Conservation (phyloP, 2,797 vertebrate genomes). For the Xenentodon cancila region DNA sequence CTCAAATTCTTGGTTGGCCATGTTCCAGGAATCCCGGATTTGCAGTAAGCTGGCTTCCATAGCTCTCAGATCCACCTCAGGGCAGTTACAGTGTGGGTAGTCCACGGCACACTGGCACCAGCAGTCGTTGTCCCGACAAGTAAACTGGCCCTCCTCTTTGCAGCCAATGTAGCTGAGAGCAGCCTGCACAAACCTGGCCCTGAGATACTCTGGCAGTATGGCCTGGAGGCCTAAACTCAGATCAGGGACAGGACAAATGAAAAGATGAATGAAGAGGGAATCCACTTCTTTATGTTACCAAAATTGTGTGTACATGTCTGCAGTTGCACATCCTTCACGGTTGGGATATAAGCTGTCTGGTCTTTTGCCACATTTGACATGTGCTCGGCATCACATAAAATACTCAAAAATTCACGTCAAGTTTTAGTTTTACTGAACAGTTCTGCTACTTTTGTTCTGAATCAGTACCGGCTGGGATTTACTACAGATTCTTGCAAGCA, state of each 20-base stretch:
- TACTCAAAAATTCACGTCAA: slow-evolving; percentile 55
- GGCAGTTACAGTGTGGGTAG: slow-evolving; percentile 95
- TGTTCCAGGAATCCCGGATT: slow-evolving; percentile 89
- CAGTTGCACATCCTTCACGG: not conserved
- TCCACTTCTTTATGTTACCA: slow-evolving; percentile 19
- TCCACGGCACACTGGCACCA: slow-evolving; percentile 91
- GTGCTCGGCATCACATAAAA: slow-evolving; percentile 49
- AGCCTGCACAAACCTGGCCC: slow-evolving; percentile 92
- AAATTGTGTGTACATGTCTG: slow-evolving; percentile 23
- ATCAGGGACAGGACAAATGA: slow-evolving; percentile 30
- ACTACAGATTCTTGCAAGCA: slow-evolving; percentile 58
- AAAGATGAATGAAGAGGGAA: slow-evolving; percentile 23
- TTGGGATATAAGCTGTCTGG: slow-evolving; percentile 18
- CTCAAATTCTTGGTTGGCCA: slow-evolving; percentile 92
- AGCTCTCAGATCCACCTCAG: slow-evolving; percentile 91
- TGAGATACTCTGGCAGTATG: slow-evolving; percentile 92
- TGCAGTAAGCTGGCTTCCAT: slow-evolving; percentile 93
- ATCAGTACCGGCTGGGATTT: slow-evolving; percentile 59
- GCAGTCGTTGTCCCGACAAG: slow-evolving; percentile 95
- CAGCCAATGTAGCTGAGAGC: slow-evolving; percentile 96
- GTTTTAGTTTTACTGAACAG: slow-evolving; percentile 51
- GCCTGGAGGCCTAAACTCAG: slow-evolving; percentile 89
- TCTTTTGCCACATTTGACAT: slow-evolving; percentile 31
- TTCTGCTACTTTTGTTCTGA: slow-evolving; percentile 57
- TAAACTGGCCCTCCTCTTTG: slow-evolving; percentile 95